Evolutionary conservation across 2,113 vertebrate genomes (phyloP).

Genomic region (Triplophysa siluroides): DNA sequence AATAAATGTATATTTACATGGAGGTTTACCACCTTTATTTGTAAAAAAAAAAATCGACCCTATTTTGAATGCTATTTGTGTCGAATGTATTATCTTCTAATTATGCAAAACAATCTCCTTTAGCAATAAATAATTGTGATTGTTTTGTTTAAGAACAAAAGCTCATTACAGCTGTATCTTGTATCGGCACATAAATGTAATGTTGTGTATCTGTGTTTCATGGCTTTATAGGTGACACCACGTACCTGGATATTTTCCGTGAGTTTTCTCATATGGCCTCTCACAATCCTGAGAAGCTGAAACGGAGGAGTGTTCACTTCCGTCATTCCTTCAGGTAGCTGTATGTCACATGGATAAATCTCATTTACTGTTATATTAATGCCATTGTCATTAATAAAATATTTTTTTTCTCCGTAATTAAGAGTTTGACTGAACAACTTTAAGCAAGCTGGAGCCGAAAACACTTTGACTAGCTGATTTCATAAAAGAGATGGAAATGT

Average conservation of each 20-base stretch:
- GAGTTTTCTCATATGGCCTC: conserved; percentile 91
- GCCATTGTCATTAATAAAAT: neutral
- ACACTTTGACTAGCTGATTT: conserved; percentile 17
- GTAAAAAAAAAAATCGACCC: no score
- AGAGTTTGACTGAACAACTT: conserved; percentile 39
- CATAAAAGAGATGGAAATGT: neutral
- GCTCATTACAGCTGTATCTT: neutral
- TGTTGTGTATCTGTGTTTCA: neutral
- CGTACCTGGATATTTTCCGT: conserved; percentile 86
- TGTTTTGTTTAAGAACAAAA: no score
- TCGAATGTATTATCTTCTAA: no score
- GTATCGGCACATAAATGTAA: neutral
- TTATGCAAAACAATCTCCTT: no score
- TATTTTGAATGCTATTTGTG: no score
- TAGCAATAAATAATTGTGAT: no score
- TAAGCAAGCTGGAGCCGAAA: conserved; percentile 5
- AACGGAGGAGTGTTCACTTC: conserved; percentile 81
- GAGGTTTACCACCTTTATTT: no score
- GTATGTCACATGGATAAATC: conserved; percentile 13
- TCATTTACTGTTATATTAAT: neutral
- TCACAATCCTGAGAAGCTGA: conserved; percentile 84
- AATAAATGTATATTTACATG: no score
- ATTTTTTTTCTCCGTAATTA: neutral
- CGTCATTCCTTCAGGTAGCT: conserved; percentile 80
- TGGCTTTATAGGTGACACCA: conserved; percentile 79